Conservation (phyloP, 2,888 invertebrate species). For the Hydraecia micacea region DNA sequence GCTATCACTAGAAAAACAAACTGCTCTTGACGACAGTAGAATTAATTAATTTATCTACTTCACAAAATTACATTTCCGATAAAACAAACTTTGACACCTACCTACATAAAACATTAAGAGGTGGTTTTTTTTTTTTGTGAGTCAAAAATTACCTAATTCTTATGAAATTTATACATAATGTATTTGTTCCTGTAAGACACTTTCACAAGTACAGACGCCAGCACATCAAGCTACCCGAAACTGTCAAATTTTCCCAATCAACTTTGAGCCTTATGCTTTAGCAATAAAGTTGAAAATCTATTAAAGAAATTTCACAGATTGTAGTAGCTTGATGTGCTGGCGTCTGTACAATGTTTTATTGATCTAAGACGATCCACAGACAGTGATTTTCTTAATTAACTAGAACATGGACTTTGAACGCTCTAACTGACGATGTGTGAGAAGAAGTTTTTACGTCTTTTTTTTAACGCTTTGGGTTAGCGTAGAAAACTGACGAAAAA, state of each 20-base stretch:
- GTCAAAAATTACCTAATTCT: neutral
- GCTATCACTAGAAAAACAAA: slow-evolving; percentile 51
- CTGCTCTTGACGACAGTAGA: slow-evolving; percentile 27
- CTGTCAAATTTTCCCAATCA: too few relatives aligned
- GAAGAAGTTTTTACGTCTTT: too few relatives aligned
- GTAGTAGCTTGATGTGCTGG: too few relatives aligned
- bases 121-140: neutral
- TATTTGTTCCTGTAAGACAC: neutral
- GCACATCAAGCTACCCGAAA: too few relatives aligned
- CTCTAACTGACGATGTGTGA: too few relatives aligned
- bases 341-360: too few relatives aligned
- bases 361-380: too few relatives aligned
- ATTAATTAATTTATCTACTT: slow-evolving; percentile 4
- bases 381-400: neutral
- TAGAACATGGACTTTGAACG: neutral
- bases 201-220: neutral
- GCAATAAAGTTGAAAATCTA: too few relatives aligned
- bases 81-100: slow-evolving; percentile 15
- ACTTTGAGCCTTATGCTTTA: too few relatives aligned
- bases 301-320: too few relatives aligned
- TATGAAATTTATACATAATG: neutral
- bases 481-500: too few relatives aligned
- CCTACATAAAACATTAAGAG: neutral
- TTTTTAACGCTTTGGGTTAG: too few relatives aligned
- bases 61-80: slow-evolving; percentile 28